Base-by-base conservation (phyloP, 2,888 invertebrate genomes). In the Chymomyza procnemis region DNA sequence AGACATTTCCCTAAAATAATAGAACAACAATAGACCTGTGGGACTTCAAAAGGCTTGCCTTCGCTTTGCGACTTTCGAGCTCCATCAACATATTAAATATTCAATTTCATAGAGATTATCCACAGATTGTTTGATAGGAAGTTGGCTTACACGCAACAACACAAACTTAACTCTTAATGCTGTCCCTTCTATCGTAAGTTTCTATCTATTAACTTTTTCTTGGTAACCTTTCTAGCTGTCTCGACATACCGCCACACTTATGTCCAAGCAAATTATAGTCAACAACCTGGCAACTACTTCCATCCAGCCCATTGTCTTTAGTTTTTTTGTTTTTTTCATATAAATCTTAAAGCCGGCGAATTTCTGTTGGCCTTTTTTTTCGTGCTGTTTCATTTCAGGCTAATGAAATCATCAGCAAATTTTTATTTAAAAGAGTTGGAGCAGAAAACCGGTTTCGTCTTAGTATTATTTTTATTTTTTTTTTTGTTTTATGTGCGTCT, bases 381-480 rank as follows among this genome's bases (percentile, higher is more conserved):
- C 54, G 61, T 59, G 12, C 52, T 61, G 34, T 14, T 47, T 52
- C n/a, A 64, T 66, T 71, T 66, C 41, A 60, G 34, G 69, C 54
- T 67, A 52, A 75, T 85, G 75, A 82, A 80, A 82, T 80, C 83
- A 82, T 85, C 85, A 78, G 58, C 54, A 65, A 64, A 75, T 67
- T 67, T 67, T 52, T 61, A 71, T 73, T 80, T 50, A 55, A 48
- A 58, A 54, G 34, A 54, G 54, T 46, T 48, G 50, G 67, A 70
- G 55, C 58, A 59, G 75, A 64, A 66, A 76, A 76, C 75, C 64
- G 66, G 78, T 76, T 77, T 64, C 5, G 47, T 30, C 62, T 52
- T 66, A n/a, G n/a, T 69, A 61, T 22, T 4, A 22, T 22, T 22
- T 22, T 2, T 4, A 4, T 61, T 68, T 22, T 30, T 16, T 34